Evolutionary conservation across 2,113 vertebrate species (phyloP).

Genomic region (Xiphias gladius): DNA sequence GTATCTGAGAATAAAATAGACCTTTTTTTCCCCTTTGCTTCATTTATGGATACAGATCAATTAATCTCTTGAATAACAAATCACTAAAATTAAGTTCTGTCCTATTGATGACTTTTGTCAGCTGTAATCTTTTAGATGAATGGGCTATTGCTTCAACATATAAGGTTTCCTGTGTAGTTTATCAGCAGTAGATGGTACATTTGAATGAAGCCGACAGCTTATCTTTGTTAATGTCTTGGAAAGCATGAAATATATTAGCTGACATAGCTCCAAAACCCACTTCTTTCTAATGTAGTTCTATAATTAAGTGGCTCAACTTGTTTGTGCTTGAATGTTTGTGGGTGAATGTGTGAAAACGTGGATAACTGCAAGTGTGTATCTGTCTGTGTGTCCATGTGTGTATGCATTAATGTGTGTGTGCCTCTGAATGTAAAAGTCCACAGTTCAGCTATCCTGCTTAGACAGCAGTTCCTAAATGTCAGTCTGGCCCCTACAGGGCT

Average conservation of each 20-base stretch:
- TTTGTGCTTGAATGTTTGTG: background rate
- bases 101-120: constrained; percentile 4
- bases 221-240: background rate
- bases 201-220: constrained; percentile 1
- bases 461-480: constrained; percentile 82
- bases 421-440: constrained; percentile 27
- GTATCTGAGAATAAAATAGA: background rate
- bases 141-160: background rate
- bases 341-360: background rate
- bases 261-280: background rate
- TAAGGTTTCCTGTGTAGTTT: background rate
- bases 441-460: constrained; percentile 70
- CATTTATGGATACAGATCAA: too few relatives aligned
- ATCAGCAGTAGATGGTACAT: background rate
- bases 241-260: background rate
- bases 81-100: background rate
- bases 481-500: constrained; percentile 76
- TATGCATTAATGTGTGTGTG: constrained; percentile 28
- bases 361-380: background rate
- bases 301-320: background rate
- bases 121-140: background rate
- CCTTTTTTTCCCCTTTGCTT: too few relatives aligned
- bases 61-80: background rate
- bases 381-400: background rate
- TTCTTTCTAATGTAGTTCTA: background rate